A percentile compares a stretch with the other conserved stretches of the same genome.
Conservation (phyloP, 2,113 vertebrate genomes). For the Crotalus tigris region DNA sequence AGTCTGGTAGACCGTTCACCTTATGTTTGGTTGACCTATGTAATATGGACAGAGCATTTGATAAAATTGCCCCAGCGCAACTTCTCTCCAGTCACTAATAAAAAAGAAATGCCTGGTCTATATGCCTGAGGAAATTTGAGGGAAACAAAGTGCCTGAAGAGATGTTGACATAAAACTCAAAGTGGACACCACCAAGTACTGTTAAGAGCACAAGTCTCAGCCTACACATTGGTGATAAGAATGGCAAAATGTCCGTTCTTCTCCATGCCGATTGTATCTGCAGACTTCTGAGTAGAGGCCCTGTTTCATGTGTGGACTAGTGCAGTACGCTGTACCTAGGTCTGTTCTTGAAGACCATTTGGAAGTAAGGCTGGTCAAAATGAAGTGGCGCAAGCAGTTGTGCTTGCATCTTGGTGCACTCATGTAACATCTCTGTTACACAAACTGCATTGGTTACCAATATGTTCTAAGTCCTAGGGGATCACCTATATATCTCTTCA, state of each 20-base stretch:
- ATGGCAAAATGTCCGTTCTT: not conserved
- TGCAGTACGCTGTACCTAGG: not conserved
- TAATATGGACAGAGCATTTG: not conserved
- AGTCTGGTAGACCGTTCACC: not conserved
- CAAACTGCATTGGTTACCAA: not conserved
- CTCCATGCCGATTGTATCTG: not conserved
- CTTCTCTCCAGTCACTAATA: not conserved
- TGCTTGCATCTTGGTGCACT: not conserved
- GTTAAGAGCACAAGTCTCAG: not conserved
- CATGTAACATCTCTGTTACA: not conserved
- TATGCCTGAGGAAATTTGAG: not conserved
- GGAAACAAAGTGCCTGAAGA: not conserved
- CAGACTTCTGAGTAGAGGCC: not conserved
- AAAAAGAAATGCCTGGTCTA: not conserved
- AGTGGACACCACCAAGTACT: not conserved
- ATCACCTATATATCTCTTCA: not conserved
- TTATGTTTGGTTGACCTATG: not conserved
- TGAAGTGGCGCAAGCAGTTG: not conserved
- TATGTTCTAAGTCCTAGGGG: not conserved
- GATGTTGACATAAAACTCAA: not conserved
- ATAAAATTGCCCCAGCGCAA: not conserved
- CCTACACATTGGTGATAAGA: not conserved
- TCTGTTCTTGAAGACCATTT: not conserved
- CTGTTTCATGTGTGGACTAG: not conserved
- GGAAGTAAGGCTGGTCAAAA: not conserved